Evolutionary conservation across 2,113 vertebrate species (phyloP), one percentile per base, ranked within the genome.

Genomic region (Ameiurus melas): DNA sequence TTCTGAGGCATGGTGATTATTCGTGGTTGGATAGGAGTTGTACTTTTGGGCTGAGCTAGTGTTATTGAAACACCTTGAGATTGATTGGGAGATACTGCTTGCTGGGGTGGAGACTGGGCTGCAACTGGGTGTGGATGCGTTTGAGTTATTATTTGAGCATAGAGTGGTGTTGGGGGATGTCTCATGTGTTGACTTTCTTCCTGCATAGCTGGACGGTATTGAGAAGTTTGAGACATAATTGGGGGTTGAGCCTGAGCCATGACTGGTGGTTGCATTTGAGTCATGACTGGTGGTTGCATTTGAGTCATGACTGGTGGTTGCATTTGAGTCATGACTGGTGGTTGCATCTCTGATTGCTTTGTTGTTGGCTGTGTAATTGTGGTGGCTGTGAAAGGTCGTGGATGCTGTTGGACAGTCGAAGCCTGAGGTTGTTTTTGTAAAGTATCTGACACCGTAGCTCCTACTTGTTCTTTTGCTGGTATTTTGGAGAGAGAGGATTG

Each of bases 271-370:
- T 89, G 91, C 62, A 60, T 5, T 6, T 89, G 91, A 10, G 55
- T 4, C 39, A 90, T 89, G 62, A n/a, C n/a, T n/a, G n/a, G n/a
- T n/a, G n/a, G n/a, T n/a, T n/a, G n/a, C n/a, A n/a, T n/a, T n/a
- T n/a, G n/a, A n/a, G n/a, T n/a, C n/a, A n/a, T n/a, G n/a, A 87
- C 27, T 5, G 85, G 86, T n/a, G 89, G 71, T 33, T 91, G 93
- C 12, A 85, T 84, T 43, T 93, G 93, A 87, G 88, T 83, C 43
- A 91, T 53, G 68, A 62, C 30, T 75, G 91, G 91, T 83, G 87
- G 58, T 22, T 87, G 91, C 84, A 30, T 66, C n/a, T 90, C 82
- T 71, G 89, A 22, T 88, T 89, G 82, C 25, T 57, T 90, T 88
- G 36, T 83, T 91, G 89, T 89, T 81, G 80, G 58, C 19, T 89